Conservation (phyloP, 2,113 vertebrate species). For the Petaurus breviceps region DNA sequence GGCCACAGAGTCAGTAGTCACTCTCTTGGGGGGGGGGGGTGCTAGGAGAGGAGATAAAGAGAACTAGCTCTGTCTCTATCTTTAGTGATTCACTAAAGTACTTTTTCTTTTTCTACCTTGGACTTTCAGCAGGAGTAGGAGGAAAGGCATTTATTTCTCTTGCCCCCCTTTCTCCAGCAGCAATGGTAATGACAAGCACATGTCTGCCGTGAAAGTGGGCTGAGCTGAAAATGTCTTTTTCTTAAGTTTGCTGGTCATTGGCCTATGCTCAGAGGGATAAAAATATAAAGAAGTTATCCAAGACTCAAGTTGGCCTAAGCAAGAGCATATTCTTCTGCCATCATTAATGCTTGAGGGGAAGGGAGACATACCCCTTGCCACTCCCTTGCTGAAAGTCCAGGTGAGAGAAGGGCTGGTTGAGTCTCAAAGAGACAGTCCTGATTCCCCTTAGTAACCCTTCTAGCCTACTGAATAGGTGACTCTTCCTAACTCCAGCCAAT, state of each 20-base stretch:
- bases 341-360: neutral
- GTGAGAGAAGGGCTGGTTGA: neutral
- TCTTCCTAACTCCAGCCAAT: neutral
- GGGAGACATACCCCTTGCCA: neutral
- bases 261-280: neutral
- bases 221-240: neutral
- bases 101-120: neutral
- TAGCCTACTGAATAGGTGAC: neutral
- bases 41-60: neutral
- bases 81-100: neutral
- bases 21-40: neutral
- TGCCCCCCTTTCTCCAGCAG: neutral
- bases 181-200: neutral
- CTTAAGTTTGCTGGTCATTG: neutral
- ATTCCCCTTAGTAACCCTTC: neutral
- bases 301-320: neutral
- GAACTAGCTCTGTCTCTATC: neutral
- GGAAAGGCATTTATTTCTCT: neutral
- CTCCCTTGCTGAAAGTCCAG: neutral
- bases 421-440: neutral
- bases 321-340: neutral
- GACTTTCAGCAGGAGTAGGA: neutral
- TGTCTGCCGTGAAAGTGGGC: neutral
- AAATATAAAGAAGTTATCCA: neutral
- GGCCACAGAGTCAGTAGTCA: neutral